phyloP scores from a whole-genome alignment of 2,888 invertebrate species.

The Chrysolina haemoptera region DNA sequence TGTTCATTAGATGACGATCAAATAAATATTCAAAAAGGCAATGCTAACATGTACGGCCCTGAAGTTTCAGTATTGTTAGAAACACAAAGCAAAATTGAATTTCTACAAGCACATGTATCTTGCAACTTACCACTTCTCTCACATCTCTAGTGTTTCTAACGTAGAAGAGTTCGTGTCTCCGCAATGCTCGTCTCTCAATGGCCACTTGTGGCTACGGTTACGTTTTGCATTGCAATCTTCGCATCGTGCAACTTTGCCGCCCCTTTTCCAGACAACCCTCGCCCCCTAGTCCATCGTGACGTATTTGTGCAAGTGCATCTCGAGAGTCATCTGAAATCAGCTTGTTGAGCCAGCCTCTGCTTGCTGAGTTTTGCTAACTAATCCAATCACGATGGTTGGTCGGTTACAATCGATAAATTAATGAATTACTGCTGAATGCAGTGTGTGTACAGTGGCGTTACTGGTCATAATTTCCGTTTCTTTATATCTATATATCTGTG shows the following conservation, averaged over 20 bases:
- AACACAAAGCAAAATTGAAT: background rate
- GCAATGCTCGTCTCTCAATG: constrained; percentile 66
- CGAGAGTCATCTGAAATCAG: constrained; percentile 63
- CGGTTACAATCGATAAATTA: constrained; percentile 57
- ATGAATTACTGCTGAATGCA: constrained; percentile 52
- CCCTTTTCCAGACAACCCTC: constrained; percentile 19
- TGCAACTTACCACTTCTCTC: constrained; percentile 41
- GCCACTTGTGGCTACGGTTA: constrained; percentile 66
- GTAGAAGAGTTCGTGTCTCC: constrained; percentile 48
- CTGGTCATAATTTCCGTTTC: background rate
- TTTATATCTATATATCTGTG: background rate
- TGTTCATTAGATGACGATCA: too few species aligned
- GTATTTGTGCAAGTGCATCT: constrained; percentile 53
- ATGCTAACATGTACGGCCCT: too few species aligned
- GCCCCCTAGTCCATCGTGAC: constrained; percentile 26
- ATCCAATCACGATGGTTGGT: constrained; percentile 62
- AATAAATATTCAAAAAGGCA: too few species aligned
- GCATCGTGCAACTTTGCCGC: constrained; percentile 49
- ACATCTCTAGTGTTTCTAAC: constrained; percentile 28
- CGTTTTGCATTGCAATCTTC: constrained; percentile 49
- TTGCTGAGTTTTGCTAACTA: constrained; percentile 64
- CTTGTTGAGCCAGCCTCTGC: constrained; percentile 63
- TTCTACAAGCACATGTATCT: background rate
- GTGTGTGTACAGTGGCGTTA: constrained; percentile 23
- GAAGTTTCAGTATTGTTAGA: background rate